Percentiles rank a stretch among this genome's conserved stretches.
phyloP scores from a whole-genome alignment of 2,888 invertebrate genomes.

The Sericinus montela region DNA sequence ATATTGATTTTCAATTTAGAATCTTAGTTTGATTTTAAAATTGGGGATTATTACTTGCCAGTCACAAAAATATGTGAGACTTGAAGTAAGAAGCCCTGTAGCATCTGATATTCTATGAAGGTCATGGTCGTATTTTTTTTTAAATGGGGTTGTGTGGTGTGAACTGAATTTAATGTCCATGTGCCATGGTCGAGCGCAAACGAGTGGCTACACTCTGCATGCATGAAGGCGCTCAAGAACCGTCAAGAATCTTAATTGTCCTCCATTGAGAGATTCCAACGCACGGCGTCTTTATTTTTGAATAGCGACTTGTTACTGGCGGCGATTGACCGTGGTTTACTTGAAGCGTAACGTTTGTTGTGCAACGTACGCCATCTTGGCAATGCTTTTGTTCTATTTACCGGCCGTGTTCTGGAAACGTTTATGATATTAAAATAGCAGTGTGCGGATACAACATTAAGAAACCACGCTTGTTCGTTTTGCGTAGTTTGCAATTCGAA shows the following conservation, averaged over 20 bases:
- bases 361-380: conserved; percentile 37
- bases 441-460: neutral
- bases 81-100: conserved; percentile 27
- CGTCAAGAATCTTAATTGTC: conserved; percentile 72
- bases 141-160: neutral
- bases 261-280: conserved; percentile 65
- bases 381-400: conserved; percentile 41
- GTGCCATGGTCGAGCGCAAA: neutral
- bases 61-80: too few relatives aligned
- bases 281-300: conserved; percentile 60
- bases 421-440: conserved; percentile 27
- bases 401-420: conserved; percentile 19
- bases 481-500: conserved; percentile 7
- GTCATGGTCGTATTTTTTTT: neutral
- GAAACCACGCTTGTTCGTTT: conserved; percentile 5
- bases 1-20: conserved; percentile 29
- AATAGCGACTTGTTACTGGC: conserved; percentile 60
- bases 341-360: conserved; percentile 25
- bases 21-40: conserved; percentile 1
- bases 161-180: neutral
- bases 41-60: too few relatives aligned
- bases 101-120: conserved; percentile 44
- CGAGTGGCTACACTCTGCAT: conserved; percentile 42
- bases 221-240: conserved; percentile 49
- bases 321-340: conserved; percentile 42